Evolutionary conservation across 2,113 vertebrate genomes (phyloP).

Genomic region (Oreotrochilus melanogaster): DNA sequence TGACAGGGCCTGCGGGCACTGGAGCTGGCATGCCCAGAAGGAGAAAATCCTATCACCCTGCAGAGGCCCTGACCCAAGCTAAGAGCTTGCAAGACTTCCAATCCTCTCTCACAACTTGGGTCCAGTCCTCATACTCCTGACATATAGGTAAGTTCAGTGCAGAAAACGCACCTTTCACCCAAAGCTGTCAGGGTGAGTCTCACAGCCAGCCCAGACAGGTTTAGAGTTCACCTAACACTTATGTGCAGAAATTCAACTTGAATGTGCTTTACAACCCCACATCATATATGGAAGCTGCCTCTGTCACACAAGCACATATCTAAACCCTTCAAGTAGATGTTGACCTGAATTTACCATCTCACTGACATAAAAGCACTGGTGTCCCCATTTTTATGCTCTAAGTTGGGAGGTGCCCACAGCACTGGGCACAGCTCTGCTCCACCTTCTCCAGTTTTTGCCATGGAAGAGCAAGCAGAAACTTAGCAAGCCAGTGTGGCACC

Average conservation of each 20-base stretch:
- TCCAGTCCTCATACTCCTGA: not conserved
- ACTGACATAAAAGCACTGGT: not conserved
- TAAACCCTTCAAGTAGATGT: not conserved
- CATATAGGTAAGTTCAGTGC: not conserved
- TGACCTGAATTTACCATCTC: not conserved
- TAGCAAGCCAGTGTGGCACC: not conserved
- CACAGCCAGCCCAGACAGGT: not conserved
- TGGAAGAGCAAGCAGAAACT: not conserved
- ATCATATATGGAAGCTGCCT: not conserved
- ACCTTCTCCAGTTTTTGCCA: not conserved
- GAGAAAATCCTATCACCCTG: not conserved
- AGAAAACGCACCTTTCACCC: not conserved
- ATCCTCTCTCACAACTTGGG: not conserved
- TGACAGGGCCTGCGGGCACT: not conserved
- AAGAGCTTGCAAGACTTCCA: not conserved
- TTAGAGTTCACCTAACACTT: not conserved
- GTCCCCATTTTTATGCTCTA: not conserved
- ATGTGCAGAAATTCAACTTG: not conserved
- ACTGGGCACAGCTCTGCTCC: not conserved
- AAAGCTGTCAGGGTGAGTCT: not conserved
- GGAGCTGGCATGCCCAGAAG: not conserved
- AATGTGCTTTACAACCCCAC: not conserved
- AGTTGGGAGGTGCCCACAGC: not conserved
- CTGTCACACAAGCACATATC: not conserved
- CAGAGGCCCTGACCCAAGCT: not conserved